Base-by-base conservation (phyloP, 2,888 invertebrate genomes). In the Tromatobia lineatoria region DNA sequence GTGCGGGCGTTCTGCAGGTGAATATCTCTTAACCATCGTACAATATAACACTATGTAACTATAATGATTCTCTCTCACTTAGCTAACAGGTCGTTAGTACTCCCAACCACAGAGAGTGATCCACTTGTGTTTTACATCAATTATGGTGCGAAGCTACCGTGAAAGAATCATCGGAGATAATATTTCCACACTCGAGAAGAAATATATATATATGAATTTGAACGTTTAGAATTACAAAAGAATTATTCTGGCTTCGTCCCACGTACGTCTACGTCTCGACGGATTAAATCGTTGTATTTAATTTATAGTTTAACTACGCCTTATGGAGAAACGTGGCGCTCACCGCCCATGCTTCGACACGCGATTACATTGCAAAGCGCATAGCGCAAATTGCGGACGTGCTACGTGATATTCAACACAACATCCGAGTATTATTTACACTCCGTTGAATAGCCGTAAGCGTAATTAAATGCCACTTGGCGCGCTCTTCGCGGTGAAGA, bases 101-200 rank as follows among this genome's bases (percentile, higher is more conserved):
- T n/a, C 25, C 23, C 42, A 42, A 57, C 18, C 50, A 18, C 54
- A n/a, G 54, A 54, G 34, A 34, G 3, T n/a, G 1, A 42, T 57
- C 18, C 70, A 38, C 79, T 52, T 74, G 79, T 18, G 52, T 38
- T 52, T 73, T 83, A 18, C 67, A 80, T 59, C 59, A 83, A 83
- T 83, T 80, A 83, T 67, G 66, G 29, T 38, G 80, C 15, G 29
- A 75, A 73, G 70, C 61, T 73, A 73, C 76, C 71, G 76, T 71
- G 70, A 70, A 83, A 80, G 15, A 79, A 79, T 83, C 38, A 79
- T 71, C 52, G 54, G 47, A 75, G 38, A 83, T 76, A 47, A 59
- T 67, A 61, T 69, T 80, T 76, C 67, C 47, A 76, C 83, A 83
- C 83, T 76, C 80, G 67, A 80, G 79, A 59, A 71, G 50, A 69